phyloP scores from a whole-genome alignment of 2,797 vertebrate species.

The Okamejei kenojei region DNA sequence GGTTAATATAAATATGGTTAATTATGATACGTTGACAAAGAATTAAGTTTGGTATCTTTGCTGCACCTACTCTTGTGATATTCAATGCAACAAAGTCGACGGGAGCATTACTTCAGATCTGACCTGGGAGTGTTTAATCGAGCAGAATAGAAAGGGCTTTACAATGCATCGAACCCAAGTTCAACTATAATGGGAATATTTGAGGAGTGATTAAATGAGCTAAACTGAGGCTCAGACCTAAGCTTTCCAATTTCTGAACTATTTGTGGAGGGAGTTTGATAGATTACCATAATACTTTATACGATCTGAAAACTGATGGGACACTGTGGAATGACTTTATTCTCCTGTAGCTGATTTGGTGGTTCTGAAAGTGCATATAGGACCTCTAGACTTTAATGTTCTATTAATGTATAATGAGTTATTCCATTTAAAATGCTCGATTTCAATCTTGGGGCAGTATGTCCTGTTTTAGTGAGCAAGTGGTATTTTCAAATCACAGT shows the following conservation, averaged over 20 bases:
- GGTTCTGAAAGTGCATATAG: background rate
- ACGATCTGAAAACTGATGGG: background rate
- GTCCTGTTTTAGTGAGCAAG: background rate
- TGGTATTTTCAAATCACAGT: background rate
- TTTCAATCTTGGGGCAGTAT: background rate
- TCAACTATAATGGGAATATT: background rate
- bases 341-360: background rate
- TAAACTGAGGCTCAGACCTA: background rate
- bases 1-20: background rate
- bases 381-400: background rate
- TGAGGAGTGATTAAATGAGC: background rate
- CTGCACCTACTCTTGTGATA: background rate
- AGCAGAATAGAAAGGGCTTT: background rate
- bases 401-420: background rate
- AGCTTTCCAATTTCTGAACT: background rate
- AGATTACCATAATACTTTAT: background rate
- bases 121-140: background rate
- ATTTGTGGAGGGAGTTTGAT: background rate
- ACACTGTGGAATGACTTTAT: background rate
- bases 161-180: background rate
- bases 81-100: background rate
- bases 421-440: background rate
- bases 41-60: background rate
- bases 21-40: background rate
- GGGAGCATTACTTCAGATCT: background rate